Evolutionary conservation across 2,797 vertebrate genomes (phyloP).

Genomic region (Microctenopoma lineatum): DNA sequence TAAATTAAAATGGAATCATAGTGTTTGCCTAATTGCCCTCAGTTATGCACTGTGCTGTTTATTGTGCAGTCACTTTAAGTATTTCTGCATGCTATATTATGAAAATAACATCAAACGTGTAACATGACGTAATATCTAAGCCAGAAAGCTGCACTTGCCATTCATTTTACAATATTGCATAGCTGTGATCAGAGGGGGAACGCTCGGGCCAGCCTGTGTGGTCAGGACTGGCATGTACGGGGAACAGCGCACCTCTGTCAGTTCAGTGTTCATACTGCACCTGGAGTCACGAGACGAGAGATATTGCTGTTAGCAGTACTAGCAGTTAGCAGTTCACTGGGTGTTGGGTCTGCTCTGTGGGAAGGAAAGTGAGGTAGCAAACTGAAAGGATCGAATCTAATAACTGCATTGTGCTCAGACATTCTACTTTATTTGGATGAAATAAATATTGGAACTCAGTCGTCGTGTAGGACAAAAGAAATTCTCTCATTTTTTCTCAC

Average conservation of each 20-base stretch:
- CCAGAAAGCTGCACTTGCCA: slow-evolving; percentile 74
- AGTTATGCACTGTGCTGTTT: neutral
- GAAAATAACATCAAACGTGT: slow-evolving; percentile 53
- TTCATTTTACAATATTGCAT: slow-evolving; percentile 79
- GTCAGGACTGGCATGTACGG: slow-evolving; percentile 26
- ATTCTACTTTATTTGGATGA: slow-evolving; percentile 39
- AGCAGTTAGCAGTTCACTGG: slow-evolving; percentile 32
- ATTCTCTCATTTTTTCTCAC: slow-evolving; percentile 14
- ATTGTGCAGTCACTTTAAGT: slow-evolving; percentile 26
- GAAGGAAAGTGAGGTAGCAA: slow-evolving; percentile 66
- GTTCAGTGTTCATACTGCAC: slow-evolving; percentile 38
- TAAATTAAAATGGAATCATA: slow-evolving; percentile 2
- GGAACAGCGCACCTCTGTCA: slow-evolving; percentile 30
- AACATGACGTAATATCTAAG: slow-evolving; percentile 45
- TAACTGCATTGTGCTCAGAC: slow-evolving; percentile 25
- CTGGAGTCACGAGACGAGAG: slow-evolving; percentile 23
- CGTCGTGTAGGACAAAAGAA: slow-evolving; percentile 18
- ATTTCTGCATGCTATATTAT: slow-evolving; percentile 63
- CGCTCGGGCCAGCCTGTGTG: slow-evolving; percentile 47
- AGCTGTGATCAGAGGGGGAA: slow-evolving; percentile 70
- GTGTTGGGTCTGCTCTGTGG: slow-evolving; percentile 7
- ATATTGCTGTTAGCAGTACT: slow-evolving; percentile 58
- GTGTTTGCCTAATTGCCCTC: slow-evolving; percentile 5
- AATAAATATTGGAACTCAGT: slow-evolving; percentile 34
- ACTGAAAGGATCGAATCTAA: slow-evolving; percentile 39